phyloP scores from a whole-genome alignment of 2,888 invertebrate species.

The Ochlodes sylvanus region DNA sequence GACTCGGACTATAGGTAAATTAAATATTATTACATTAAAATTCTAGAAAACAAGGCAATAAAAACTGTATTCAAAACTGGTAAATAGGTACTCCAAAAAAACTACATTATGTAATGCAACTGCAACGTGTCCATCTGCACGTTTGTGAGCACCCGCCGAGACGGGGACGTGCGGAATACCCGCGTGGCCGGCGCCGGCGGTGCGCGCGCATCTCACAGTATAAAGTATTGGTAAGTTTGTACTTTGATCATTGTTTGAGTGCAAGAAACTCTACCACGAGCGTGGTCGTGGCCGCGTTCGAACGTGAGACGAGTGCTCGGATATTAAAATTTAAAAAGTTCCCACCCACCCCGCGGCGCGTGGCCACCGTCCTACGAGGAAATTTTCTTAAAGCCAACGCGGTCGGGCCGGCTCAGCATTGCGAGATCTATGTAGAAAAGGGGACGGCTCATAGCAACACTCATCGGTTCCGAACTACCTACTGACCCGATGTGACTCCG shows the following conservation, averaged over 20 bases:
- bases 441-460: conserved; percentile 33
- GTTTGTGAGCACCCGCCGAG: conserved; percentile 27
- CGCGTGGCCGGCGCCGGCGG: conserved; percentile 37
- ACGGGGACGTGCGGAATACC: too few species aligned
- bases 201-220: conserved; percentile 42
- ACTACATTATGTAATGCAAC: conserved; percentile 50
- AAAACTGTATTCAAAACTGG: conserved; percentile 58
- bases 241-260: conserved; percentile 60
- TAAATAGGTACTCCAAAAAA: conserved; percentile 64
- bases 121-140: conserved; percentile 31
- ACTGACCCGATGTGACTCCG: conserved; percentile 7
- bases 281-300: conserved; percentile 24
- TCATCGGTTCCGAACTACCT: conserved; percentile 21
- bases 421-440: conserved; percentile 32
- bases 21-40: conserved; percentile 29
- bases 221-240: conserved; percentile 57
- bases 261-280: conserved; percentile 53
- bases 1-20: conserved; percentile 35
- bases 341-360: conserved; percentile 21
- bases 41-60: conserved; percentile 39
- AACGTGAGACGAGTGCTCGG: conserved; percentile 9
- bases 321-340: neutral
- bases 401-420: conserved; percentile 31
- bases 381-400: conserved; percentile 22
- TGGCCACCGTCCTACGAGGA: conserved; percentile 25